Percentiles rank a stretch among this genome's conserved stretches.
phyloP scores from a whole-genome alignment of 2,888 invertebrate species.

The Beris chalybata region DNA sequence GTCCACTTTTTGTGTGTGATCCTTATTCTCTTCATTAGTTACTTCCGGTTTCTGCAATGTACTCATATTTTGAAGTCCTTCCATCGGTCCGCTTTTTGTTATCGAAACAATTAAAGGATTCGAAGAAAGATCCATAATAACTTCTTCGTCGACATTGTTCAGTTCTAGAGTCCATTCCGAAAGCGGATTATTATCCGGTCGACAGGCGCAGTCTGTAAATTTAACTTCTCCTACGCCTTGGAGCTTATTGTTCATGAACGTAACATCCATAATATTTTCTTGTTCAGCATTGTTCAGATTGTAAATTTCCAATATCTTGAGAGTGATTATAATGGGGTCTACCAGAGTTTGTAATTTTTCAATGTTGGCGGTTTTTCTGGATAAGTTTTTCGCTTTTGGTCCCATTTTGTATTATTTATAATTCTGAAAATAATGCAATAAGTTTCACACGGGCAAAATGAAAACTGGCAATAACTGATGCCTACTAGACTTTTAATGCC shows the following conservation, averaged over 20 bases:
- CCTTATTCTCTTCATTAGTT: background rate
- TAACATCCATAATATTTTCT: constrained; percentile 23
- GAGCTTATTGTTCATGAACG: constrained; percentile 27
- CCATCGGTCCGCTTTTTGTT: constrained; percentile 1
- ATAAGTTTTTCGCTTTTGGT: background rate
- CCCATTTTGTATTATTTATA: background rate
- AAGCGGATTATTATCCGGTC: constrained; percentile 6
- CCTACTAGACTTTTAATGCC: no score
- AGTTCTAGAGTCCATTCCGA: constrained; percentile 27
- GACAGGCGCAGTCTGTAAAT: constrained; percentile 23
- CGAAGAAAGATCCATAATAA: constrained; percentile 23
- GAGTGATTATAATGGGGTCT: constrained; percentile 1
- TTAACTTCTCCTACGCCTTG: background rate
- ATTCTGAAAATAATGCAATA: no score
- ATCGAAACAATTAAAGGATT: constrained; percentile 18
- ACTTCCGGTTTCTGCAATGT: no score
- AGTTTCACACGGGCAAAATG: no score
- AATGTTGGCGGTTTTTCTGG: background rate
- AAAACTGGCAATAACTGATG: no score
- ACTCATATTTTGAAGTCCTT: no score
- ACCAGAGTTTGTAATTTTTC: background rate
- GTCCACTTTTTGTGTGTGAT: background rate
- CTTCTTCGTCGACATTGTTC: background rate
- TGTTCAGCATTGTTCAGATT: constrained; percentile 9
- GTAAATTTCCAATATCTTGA: constrained; percentile 27